Percentiles rank a stretch among this genome's conserved stretches.
These are phyloP conservation scores for Watsonalla binaria DNA, from an alignment of 2,888 invertebrate species.

Conservation along the genomic window DNA sequence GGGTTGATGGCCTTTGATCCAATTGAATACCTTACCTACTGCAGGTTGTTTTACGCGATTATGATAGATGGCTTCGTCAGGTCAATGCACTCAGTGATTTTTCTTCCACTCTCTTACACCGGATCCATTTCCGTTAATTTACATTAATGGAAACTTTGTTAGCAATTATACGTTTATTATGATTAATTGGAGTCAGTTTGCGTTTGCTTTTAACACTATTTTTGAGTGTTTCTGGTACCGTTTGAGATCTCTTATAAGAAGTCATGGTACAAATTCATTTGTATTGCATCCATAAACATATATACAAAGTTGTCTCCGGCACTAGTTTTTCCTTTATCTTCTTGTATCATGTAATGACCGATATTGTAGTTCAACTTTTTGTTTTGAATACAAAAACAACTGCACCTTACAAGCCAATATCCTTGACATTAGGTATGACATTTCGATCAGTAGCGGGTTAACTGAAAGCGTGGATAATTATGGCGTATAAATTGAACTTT, in stretches of 20 bases:
- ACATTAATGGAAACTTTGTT: conserved; percentile 8
- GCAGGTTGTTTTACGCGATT: conserved; percentile 27
- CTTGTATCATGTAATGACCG: too few relatives aligned
- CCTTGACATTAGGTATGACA: background rate
- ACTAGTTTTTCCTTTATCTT: too few relatives aligned
- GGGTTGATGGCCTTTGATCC: conserved; percentile 31
- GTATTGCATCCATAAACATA: too few relatives aligned
- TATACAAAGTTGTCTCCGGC: too few relatives aligned
- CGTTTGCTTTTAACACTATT: background rate
- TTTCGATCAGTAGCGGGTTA: background rate
- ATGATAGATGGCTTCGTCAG: conserved; percentile 28
- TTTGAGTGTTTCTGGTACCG: too few relatives aligned
- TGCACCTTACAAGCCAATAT: background rate
- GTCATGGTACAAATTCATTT: too few relatives aligned
- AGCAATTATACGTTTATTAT: background rate
- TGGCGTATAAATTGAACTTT: background rate
- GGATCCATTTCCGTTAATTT: conserved; percentile 22
- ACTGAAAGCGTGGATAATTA: background rate
- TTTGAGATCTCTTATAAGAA: too few relatives aligned
- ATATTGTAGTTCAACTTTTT: too few relatives aligned
- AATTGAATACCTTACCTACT: conserved; percentile 21
- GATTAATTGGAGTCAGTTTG: background rate
- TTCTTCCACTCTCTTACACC: conserved; percentile 5
- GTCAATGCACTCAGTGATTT: conserved; percentile 11
- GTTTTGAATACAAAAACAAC: too few relatives aligned